Base-by-base conservation (phyloP, 2,797 vertebrate genomes). In the Melopsittacus undulatus region DNA sequence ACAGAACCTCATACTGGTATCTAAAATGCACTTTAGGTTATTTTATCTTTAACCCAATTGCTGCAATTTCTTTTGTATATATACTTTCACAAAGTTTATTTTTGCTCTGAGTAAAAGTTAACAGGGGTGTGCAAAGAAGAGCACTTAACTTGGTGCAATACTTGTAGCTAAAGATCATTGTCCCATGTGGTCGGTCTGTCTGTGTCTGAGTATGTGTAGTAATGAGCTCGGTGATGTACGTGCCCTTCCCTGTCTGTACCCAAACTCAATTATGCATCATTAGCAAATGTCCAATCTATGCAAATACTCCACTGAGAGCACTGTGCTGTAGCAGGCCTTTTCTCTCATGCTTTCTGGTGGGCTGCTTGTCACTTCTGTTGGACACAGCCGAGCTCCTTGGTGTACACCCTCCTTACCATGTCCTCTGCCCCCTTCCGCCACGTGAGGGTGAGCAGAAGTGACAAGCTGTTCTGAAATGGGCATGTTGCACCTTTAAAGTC, bases 21-120 rank as follows among this genome's bases (percentile, higher is more conserved):
- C 95, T 97, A 96, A 97, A 98, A 98, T 98, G 98, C 98, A 98
- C 98, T 98, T 98, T 98, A 98, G 97, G 97, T 98, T 98, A 97
- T 97, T 97, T 98, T 98, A 92, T 98, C 97, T 98, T 97, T 98
- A 98, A 97, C 97, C 97, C 97, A 64, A 96, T 97, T 98, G 98
- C 98, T 98, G 98, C 98, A 97, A 97, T 98, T 98, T 98, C 93
- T 97, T 98, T 98, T 97, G 96, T 98, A 97, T 96, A 97, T 96
- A 97, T 96, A 97, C 96, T 97, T 98, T 97, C 97, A 97, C 96
- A 97, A 97, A 98, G 97, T 98, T 98, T 97, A 97, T 98, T 97
- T 98, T 98, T 98, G 95, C 97, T 98, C 97, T 97, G 96, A 98
- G 96, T 98, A 97, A 98, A 97, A 97, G 94, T 97, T 96, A 95